Conservation (phyloP, 2,113 vertebrate genomes). For the Elachura formosa region DNA sequence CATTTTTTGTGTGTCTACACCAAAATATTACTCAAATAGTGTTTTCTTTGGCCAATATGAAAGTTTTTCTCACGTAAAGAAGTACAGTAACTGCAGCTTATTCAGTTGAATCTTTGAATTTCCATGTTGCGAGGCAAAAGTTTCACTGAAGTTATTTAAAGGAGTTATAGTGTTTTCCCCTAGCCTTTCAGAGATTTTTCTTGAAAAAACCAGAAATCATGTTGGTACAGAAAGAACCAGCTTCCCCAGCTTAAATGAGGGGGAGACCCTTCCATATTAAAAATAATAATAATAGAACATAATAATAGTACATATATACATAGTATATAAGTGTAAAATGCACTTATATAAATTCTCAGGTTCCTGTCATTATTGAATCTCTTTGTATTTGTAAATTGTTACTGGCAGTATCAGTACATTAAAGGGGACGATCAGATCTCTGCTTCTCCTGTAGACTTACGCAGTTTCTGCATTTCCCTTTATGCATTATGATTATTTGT, state of each 20-base stretch:
- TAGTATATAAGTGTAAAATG: no score
- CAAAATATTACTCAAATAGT: background rate
- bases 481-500: background rate
- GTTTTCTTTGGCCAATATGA: background rate
- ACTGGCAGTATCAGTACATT: background rate
- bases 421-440: background rate
- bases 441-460: background rate
- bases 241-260: background rate
- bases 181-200: background rate
- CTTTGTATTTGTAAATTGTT: background rate
- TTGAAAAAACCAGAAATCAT: background rate
- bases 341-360: background rate
- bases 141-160: background rate
- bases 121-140: background rate
- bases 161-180: rapidly evolving
- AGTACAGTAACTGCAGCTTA: background rate
- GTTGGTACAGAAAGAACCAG: background rate
- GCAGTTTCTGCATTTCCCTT: background rate
- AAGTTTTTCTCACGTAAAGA: background rate
- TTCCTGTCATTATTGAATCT: background rate
- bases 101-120: background rate
- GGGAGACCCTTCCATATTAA: background rate
- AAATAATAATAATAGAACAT: background rate
- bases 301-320: no score
- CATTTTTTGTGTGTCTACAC: background rate